Evolutionary conservation across 2,888 invertebrate species (phyloP).

Genomic region (Hypena proboscidalis): DNA sequence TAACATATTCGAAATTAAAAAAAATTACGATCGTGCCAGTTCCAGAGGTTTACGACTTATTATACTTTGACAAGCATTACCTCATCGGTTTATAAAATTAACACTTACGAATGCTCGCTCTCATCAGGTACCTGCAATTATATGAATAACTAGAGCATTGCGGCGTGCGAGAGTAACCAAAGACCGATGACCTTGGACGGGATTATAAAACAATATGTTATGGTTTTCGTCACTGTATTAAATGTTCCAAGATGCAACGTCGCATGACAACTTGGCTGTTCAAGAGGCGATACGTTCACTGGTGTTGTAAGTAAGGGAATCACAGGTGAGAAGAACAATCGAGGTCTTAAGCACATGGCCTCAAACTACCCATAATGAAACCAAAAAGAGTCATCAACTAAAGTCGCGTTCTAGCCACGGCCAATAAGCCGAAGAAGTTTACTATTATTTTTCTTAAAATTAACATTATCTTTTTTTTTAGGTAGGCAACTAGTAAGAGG

Average conservation of each 20-base stretch:
- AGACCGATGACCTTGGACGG: constrained; percentile 55
- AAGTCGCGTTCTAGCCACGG: too few relatives aligned
- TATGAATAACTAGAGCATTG: constrained; percentile 62
- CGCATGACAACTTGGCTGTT: not conserved
- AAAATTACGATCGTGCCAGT: constrained; percentile 2
- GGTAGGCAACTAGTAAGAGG: too few relatives aligned
- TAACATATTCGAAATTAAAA: too few relatives aligned
- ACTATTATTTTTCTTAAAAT: too few relatives aligned
- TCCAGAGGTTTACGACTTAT: constrained; percentile 13
- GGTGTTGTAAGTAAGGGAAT: constrained; percentile 2
- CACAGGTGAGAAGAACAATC: too few relatives aligned
- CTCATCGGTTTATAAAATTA: constrained; percentile 39
- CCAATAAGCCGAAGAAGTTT: too few relatives aligned
- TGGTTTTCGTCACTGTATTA: constrained; percentile 36
- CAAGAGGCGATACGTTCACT: not conserved
- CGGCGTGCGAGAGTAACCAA: constrained; percentile 48
- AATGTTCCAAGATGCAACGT: constrained; percentile 17
- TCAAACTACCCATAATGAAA: too few relatives aligned
- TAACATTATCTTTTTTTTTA: too few relatives aligned
- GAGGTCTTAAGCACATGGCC: too few relatives aligned
- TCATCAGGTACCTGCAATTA: constrained; percentile 51
- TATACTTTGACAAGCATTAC: constrained; percentile 20
- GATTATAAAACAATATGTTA: constrained; percentile 50
- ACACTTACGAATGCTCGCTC: constrained; percentile 41
- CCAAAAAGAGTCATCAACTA: too few relatives aligned